Evolutionary conservation across 2,888 invertebrate species (phyloP), one percentile per base, ranked within the genome.

Genomic region (Xestia xanthographa): DNA sequence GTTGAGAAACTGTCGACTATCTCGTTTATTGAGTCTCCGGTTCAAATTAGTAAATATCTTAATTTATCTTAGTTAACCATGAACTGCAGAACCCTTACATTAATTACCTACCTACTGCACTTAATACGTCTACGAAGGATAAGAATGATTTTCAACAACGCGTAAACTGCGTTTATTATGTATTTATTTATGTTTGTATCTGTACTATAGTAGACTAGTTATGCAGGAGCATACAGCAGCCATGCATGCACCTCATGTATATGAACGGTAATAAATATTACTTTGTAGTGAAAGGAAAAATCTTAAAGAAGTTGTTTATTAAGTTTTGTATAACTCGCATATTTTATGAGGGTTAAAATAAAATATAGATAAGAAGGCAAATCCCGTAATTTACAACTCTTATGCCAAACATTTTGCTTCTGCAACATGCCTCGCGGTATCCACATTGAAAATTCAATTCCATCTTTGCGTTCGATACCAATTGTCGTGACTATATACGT

Each of bases 41-140:
- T 60, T 69, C n/a, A 84, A 80, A 79, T 86, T 76, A 60, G 83
- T 80, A 77, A 76, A 80, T 82, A 80, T 75, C 69, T 78, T 77
- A 71, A 77, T 80, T 87, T 88, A 84, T 85, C 87, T 65, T 77
- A 67, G 68, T 60, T 82, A 80, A 76, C 86, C 85, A 72, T 89
- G 87, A 87, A 86, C 87, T 80, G 83, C 41, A 74, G 50, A 83
- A 85, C 77, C 82, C 79, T 86, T 77, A 66, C 53, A 79, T 77
- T 80, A 81, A 81, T 83, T 81, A 58, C 58, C 41, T 41, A 34
- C 34, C 26, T 6, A 80, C 69, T 81, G 80, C 67, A 72, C 38
- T 80, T 56, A 81, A 84, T 85, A 76, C 72, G 34, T 34, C 66
- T 80, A 84, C 80, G 62, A 66, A 72, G 80, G 82, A 87, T 86